A percentile compares a stretch with the other conserved stretches of the same genome.
Conservation (phyloP, 2,888 invertebrate genomes). For the Drosophila cracens region DNA sequence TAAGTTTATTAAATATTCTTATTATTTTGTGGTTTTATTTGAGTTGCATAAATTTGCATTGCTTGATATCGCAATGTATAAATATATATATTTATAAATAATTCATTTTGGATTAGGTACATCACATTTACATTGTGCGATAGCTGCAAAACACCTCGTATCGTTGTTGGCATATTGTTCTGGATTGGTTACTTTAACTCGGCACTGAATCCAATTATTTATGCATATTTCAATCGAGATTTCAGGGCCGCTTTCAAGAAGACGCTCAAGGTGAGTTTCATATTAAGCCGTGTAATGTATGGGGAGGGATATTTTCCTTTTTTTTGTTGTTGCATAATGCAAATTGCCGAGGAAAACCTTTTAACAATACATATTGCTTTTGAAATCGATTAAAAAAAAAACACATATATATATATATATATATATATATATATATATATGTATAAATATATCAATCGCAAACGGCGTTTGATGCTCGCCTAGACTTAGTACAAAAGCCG, state of each 20-base stretch:
- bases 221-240: slow-evolving; percentile 98
- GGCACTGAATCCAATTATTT: slow-evolving; percentile 97
- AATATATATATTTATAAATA: background rate
- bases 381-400: slow-evolving; percentile 23
- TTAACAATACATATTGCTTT: slow-evolving; percentile 51
- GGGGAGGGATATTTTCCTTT: slow-evolving; percentile 1
- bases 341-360: slow-evolving; percentile 30
- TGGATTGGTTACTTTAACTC: slow-evolving; percentile 99
- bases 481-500: slow-evolving; percentile 67
- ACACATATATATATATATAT: background rate
- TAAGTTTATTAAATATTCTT: background rate
- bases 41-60: background rate
- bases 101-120: slow-evolving; percentile 88
- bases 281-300: slow-evolving; percentile 12
- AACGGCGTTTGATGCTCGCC: slow-evolving; percentile 29
- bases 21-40: background rate
- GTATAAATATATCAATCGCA: slow-evolving; percentile 12
- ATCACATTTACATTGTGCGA: slow-evolving; percentile 91
- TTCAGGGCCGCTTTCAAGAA: slow-evolving; percentile 97
- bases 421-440: background rate
- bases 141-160: slow-evolving; percentile 92
- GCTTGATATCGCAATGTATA: background rate
- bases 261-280: slow-evolving; percentile 87
- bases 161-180: slow-evolving; percentile 95
- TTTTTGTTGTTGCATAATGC: slow-evolving; percentile 19